phyloP scores from a whole-genome alignment of 2,797 vertebrate genomes.

The Chaetophractus vellerosus region DNA sequence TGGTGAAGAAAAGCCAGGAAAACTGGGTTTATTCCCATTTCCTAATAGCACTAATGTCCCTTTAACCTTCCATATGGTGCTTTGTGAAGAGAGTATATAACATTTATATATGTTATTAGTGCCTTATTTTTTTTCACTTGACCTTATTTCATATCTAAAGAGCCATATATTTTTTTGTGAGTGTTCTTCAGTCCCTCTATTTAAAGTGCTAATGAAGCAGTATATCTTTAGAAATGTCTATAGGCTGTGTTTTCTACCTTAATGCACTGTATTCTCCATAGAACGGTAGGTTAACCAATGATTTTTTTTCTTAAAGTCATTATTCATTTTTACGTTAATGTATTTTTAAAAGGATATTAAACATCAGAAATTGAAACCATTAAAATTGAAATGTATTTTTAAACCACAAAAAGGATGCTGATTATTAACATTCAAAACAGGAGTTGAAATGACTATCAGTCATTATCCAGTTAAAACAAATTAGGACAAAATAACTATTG shows the following conservation, averaged over 20 bases:
- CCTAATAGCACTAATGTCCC: conserved; percentile 69
- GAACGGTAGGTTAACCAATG: conserved; percentile 34
- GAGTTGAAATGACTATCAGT: neutral
- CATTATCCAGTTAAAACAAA: conserved; percentile 15
- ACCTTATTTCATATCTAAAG: conserved; percentile 83
- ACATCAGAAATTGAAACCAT: conserved; percentile 58
- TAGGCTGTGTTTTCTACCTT: conserved; percentile 29
- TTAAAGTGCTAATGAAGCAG: conserved; percentile 75
- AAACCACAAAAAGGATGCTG: conserved; percentile 23
- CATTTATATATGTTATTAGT: conserved; percentile 82
- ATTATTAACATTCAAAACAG: conserved; percentile 17
- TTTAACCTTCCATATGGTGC: conserved; percentile 83
- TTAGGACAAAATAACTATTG: conserved; percentile 32
- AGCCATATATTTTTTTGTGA: conserved; percentile 85
- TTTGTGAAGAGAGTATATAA: conserved; percentile 80
- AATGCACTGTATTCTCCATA: conserved; percentile 24
- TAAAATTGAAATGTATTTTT: conserved; percentile 37
- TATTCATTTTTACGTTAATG: conserved; percentile 42
- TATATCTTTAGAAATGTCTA: conserved; percentile 64
- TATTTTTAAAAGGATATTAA: conserved; percentile 8
- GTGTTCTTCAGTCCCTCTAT: neutral
- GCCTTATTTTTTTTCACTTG: conserved; percentile 86
- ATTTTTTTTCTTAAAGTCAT: conserved; percentile 61
- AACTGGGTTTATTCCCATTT: conserved; percentile 55
- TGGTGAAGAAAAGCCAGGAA: conserved; percentile 60